A percentile compares a stretch with the other conserved stretches of the same genome.
phyloP scores from a whole-genome alignment of 2,113 vertebrate species.

The Platysteira castanea region DNA sequence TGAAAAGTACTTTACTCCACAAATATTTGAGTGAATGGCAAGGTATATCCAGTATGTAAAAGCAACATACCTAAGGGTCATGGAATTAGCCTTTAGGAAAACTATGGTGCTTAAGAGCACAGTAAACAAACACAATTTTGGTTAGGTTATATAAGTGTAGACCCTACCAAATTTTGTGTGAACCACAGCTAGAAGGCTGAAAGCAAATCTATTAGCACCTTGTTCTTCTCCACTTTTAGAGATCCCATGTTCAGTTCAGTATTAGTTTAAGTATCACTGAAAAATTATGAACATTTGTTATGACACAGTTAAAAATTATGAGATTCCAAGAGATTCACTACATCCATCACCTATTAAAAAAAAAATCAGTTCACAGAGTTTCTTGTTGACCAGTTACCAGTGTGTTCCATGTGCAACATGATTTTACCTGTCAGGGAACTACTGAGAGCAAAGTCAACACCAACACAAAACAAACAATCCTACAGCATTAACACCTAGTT shows the following conservation, averaged over 20 bases:
- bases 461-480: not conserved
- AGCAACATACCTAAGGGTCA: not conserved
- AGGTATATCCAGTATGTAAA: not conserved
- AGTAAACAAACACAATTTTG: not conserved
- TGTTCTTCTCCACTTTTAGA: not conserved
- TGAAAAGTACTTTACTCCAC: not conserved
- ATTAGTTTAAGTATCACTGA: not conserved
- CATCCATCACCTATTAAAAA: not conserved
- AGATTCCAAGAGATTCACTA: not conserved
- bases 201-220: not conserved
- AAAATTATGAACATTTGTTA: not conserved
- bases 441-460: not conserved
- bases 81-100: not conserved
- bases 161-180: fast-evolving
- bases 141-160: not conserved
- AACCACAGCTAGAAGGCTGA: not conserved
- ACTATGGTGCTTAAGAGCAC: not conserved
- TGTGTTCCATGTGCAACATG: not conserved
- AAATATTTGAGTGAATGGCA: not conserved
- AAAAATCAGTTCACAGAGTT: not conserved
- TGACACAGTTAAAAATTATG: not conserved
- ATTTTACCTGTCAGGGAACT: not conserved
- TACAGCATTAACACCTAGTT: not conserved
- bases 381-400: not conserved
- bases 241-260: not conserved